Evolutionary conservation across 2,113 vertebrate genomes (phyloP).

Genomic region (Hippoglossus stenolepis): DNA sequence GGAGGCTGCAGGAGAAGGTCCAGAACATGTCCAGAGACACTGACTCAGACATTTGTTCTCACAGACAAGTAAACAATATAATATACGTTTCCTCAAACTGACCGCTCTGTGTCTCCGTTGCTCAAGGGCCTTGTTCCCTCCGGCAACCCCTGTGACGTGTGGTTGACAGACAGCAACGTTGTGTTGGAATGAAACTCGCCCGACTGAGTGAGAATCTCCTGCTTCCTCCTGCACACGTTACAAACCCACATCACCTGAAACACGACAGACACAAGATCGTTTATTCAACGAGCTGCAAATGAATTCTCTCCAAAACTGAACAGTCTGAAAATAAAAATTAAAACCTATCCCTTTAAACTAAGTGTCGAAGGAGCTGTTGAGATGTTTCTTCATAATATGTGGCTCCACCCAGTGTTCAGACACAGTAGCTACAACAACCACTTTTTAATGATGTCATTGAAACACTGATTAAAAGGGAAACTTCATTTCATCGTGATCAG

Average conservation of each 20-base stretch:
- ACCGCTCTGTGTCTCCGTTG: slow-evolving; percentile 56
- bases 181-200: slow-evolving; percentile 84
- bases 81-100: slow-evolving; percentile 3
- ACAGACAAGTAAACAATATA: no score
- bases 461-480: no score
- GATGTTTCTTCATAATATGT: background rate
- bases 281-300: no score
- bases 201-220: slow-evolving; percentile 96
- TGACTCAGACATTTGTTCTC: no score
- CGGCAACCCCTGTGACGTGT: slow-evolving; percentile 12
- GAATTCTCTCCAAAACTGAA: no score
- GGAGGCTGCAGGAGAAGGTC: background rate
- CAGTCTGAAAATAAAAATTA: no score
- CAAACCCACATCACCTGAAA: slow-evolving; percentile 97
- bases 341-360: no score
- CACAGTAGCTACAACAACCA: background rate
- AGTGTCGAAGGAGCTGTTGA: no score
- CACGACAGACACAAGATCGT: background rate
- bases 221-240: slow-evolving; percentile 98
- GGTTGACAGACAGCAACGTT: background rate
- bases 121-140: slow-evolving; percentile 34
- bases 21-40: no score
- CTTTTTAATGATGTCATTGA: background rate
- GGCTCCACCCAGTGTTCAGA: slow-evolving; percentile 25
- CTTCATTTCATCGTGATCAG: no score